Evolutionary conservation across 2,113 vertebrate species (phyloP), one percentile per base, ranked within the genome.

Genomic region (Myotis brandtii): DNA sequence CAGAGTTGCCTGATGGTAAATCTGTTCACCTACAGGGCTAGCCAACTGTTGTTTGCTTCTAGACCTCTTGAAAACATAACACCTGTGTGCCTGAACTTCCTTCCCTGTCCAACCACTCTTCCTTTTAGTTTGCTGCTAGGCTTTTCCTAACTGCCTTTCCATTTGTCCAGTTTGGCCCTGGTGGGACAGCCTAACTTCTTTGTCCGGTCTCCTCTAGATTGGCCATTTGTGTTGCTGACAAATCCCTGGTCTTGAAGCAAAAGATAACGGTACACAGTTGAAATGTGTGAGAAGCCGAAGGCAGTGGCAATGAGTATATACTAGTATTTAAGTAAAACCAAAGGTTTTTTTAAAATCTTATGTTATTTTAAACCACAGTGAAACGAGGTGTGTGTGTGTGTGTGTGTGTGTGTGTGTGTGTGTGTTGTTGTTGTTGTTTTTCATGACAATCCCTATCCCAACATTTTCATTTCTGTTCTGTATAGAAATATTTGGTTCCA

Each of bases 401-500:
- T 52, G 50, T 52, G 50, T 52, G 50, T 54, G 52, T 54, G 18
- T 3, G 37, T 40, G 37, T 40, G 40, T 40, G 40, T 40, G 40
- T 40, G 40, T 54, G 52, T 54, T 54, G 37, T 54, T 54, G 52
- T 54, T 54, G 52, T 54, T 54, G 18, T 54, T 54, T 7, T 54
- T 20, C 8, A 87, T 48, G 20, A 64, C 9, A 32, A 5, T 52
- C 3, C 1, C 6, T 27, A 52, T 5, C 17, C 18, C 13, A 89
- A 40, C 14, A 48, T 72, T 93, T 92, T 62, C 3, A n/a, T 69
- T 54, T 62, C 37, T 73, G 17, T 89, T 89, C 23, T 95, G 9
- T 66, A 25, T 40, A 64, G 76, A 84, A 83, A 82, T 67, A 7
- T 77, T 86, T 92, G 25, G 4, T 95, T 95, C 89, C 30, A 86